Conservation (phyloP, 2,888 invertebrate species). For the Hipparchia sbordonii region DNA sequence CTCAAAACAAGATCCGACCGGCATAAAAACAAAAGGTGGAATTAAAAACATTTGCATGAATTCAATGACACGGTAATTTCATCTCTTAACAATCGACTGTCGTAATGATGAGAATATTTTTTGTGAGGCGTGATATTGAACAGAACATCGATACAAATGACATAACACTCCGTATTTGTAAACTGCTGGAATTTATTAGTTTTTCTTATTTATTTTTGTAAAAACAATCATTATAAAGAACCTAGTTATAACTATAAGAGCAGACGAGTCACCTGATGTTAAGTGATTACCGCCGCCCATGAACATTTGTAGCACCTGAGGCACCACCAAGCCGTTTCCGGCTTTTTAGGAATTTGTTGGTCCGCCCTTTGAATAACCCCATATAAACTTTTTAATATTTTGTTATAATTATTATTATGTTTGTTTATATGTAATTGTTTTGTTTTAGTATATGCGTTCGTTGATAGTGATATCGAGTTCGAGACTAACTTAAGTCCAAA, state of each 20-base stretch:
- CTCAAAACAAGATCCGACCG: slow-evolving; percentile 3
- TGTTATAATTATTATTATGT: no score
- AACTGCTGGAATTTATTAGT: slow-evolving; percentile 19
- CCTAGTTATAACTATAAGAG: no score
- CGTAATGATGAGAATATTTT: slow-evolving; percentile 35
- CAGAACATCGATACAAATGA: slow-evolving; percentile 25
- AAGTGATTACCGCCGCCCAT: no score
- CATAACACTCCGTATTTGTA: slow-evolving; percentile 23
- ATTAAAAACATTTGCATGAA: slow-evolving; percentile 30
- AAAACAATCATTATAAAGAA: no score
- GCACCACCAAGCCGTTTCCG: no score
- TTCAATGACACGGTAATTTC: slow-evolving; percentile 27
- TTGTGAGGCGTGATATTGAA: slow-evolving; percentile 27
- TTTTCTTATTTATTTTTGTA: background rate
- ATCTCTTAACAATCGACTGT: slow-evolving; percentile 32
- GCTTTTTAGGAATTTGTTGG: no score
- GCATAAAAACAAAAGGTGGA: slow-evolving; percentile 19
- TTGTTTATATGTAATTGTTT: no score
- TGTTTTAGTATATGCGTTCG: no score
- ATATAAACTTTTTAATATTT: background rate
- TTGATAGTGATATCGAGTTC: background rate
- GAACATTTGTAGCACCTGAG: no score
- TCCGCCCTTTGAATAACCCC: no score
- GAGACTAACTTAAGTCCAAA: background rate
- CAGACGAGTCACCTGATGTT: no score